A percentile compares a stretch with the other conserved stretches of the same genome.
Conservation (phyloP, 2,113 vertebrate species). For the Blennius ocellaris region DNA sequence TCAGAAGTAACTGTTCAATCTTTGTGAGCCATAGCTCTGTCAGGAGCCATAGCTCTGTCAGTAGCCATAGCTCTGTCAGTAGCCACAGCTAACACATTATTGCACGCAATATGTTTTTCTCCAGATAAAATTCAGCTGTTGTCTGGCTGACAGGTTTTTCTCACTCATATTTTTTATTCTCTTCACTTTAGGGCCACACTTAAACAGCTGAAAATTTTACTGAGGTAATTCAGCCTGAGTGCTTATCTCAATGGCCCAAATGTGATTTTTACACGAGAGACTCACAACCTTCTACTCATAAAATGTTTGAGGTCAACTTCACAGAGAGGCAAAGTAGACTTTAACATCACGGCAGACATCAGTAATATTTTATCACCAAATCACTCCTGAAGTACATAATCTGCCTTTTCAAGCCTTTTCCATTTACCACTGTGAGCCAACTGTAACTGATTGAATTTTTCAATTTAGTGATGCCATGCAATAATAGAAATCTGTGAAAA, state of each 20-base stretch:
- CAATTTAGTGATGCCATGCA: slow-evolving; percentile 6
- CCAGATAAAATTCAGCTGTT: slow-evolving; percentile 14
- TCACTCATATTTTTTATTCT: slow-evolving; percentile 1
- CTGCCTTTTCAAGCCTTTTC: slow-evolving; percentile 6
- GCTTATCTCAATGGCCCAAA: slow-evolving; percentile 39
- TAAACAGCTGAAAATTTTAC: slow-evolving; percentile 46
- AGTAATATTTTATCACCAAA: slow-evolving; percentile 29
- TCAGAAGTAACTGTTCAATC: slow-evolving; percentile 25
- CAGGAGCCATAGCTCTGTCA: neutral
- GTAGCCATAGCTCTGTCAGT: neutral
- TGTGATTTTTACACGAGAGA: slow-evolving; percentile 37
- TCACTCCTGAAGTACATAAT: neutral
- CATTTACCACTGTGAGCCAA: neutral
- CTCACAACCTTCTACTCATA: slow-evolving; percentile 38
- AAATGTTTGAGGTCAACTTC: slow-evolving; percentile 46
- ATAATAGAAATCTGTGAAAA: slow-evolving; percentile 12
- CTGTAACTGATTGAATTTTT: slow-evolving; percentile 1
- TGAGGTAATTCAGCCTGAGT: slow-evolving; percentile 36
- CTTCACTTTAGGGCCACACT: slow-evolving; percentile 10
- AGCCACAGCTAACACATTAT: neutral
- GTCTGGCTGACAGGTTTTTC: slow-evolving; percentile 18
- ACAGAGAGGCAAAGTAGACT: neutral
- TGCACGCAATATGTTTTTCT: slow-evolving; percentile 11
- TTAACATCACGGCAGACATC: slow-evolving; percentile 10
- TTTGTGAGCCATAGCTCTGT: neutral